Evolutionary conservation across 1,140 invertebrate genomes (phyloP), one percentile per base, ranked within the genome.

Genomic region (Hylaeus anthracinus): DNA sequence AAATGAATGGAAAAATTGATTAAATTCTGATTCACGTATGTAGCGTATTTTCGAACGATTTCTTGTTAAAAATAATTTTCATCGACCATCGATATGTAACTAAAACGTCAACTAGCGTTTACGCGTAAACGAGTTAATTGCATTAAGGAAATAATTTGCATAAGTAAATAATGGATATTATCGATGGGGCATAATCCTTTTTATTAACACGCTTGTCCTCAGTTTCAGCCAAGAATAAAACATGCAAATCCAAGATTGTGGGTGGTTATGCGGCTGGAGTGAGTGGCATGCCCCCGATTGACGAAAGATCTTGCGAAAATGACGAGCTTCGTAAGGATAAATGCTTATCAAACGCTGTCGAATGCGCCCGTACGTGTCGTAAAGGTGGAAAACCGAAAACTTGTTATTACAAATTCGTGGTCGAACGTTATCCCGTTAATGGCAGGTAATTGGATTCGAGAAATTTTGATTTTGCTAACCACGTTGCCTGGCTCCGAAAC

Each of bases 371-470:
- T 75, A 96, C 96, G 5, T 98, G 97, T 88, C 93, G 95, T 69
- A 96, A 97, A 88, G 96, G 96, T 48, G 96, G 96, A 86, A 95
- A 96, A 12, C 96, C 97, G 37, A 96, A 95, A 91, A 96, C 96
- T 73, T 98, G 97, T 91, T 97, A 97, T 88, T 98, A 98, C 88
- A 96, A 97, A 90, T 98, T 98, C 91, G 96, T 96, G 26, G 91
- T 97, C 55, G 97, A 98, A 92, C 95, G 96, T 82, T 98, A 98
- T 92, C 97, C 96, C 5, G 97, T 97, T 43, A 94, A 98, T 81
- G 96, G 97, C 94, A 96, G 96, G 96, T 97, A 94, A 96, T 96
- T 96, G 81, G 55, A 3, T 6, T 2, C 37, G 5, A 41, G 5
- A n/a, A 71, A 71, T 26, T 60, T 51, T 37, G 14, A 14, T 15